Base-by-base conservation (phyloP, 2,888 invertebrate genomes). In the Isotomurus palustris region DNA sequence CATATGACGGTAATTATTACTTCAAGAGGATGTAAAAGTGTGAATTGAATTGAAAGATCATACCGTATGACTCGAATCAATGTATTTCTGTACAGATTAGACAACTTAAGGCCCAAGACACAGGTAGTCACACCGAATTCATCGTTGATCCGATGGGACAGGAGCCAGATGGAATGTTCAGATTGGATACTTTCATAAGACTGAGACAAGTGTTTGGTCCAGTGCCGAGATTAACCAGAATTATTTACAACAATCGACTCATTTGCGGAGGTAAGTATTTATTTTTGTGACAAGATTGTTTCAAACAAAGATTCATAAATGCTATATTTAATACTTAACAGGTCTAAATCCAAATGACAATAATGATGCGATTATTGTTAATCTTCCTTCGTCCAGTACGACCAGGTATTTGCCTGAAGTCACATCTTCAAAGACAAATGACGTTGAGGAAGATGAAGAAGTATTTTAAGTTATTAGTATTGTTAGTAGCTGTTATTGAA, bases 211-310 rank as follows among this genome's bases (percentile, higher is more conserved):
- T 55, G 12, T 47, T 58, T 12, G 53, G 61, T 6, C 38, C 57
- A 10, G 40, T 44, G n/a, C 53, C 67, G 2, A 54, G 55, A 38
- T 17, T 65, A 36, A 65, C 50, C 1, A 54, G 64, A 29, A 56
- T 67, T 29, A 35, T 60, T 10, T 67, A 63, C 40, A 67, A 67
- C 47, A 55, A 55, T 36, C 32, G 43, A 1, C 53, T 41, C 5
- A 12, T 67, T 3, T 67, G 67, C 44, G 67, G 67, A 51, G 61
- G 67, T 65, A 54, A 22, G 10, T 29, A 24, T 22, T 36, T 8
- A n/a, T n/a, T n/a, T n/a, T n/a, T n/a, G n/a, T n/a, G n/a, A n/a
- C n/a, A n/a, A n/a, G n/a, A n/a, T n/a, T n/a, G n/a, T n/a, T n/a
- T n/a, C n/a, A n/a, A n/a, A n/a, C n/a, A n/a, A n/a, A n/a, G n/a